These are phyloP conservation scores for Cremastinae sp. DNA, from an alignment of 2,888 invertebrate species.

Conservation along the genomic window DNA sequence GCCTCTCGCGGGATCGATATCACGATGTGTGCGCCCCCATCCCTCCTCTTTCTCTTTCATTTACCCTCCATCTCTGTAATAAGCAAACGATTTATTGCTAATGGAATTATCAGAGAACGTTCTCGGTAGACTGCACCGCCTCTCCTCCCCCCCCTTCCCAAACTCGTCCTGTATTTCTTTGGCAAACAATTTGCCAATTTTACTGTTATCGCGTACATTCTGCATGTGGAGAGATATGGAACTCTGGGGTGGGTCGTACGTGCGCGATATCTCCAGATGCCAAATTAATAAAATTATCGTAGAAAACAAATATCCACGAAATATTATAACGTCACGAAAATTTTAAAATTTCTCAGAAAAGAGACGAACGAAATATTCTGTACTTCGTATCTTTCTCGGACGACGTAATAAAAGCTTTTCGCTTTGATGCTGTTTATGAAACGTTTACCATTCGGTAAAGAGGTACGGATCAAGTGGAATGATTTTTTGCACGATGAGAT, in stretches of 20 bases:
- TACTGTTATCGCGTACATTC: slow-evolving; percentile 27
- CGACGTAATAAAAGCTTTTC: no score
- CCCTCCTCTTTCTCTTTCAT: not conserved
- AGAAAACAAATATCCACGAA: not conserved
- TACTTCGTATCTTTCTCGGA: no score
- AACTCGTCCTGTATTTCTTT: slow-evolving; percentile 22
- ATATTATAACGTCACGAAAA: not conserved
- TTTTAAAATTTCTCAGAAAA: no score
- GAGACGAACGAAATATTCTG: no score
- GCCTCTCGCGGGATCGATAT: slow-evolving; percentile 36
- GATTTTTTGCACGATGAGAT: no score
- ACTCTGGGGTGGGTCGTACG: not conserved
- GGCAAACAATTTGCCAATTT: slow-evolving; percentile 46
- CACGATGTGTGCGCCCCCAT: slow-evolving; percentile 15
- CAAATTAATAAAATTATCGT: slow-evolving; percentile 2
- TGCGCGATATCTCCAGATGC: not conserved
- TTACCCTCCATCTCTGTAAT: slow-evolving; percentile 30
- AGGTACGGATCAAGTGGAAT: no score
- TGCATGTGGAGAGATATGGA: not conserved
- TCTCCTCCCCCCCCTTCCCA: no score
- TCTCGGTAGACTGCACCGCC: not conserved
- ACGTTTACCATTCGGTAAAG: no score
- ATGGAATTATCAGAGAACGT: slow-evolving; percentile 51
- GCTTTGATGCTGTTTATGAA: no score
- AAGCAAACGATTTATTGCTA: slow-evolving; percentile 54